phyloP scores from a whole-genome alignment of 2,888 invertebrate genomes.

The Ceriagrion tenellum region DNA sequence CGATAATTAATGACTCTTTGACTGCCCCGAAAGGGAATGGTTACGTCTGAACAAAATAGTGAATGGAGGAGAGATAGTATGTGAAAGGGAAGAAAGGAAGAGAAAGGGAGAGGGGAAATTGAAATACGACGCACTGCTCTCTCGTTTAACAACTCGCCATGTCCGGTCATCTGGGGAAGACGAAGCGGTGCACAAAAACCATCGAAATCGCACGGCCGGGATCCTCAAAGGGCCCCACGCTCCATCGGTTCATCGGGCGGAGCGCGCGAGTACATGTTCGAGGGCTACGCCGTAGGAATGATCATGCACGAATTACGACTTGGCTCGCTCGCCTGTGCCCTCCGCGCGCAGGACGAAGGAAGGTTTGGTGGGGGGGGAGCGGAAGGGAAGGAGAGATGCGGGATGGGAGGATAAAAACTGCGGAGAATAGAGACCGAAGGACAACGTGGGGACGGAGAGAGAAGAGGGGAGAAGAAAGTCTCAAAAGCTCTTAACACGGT shows the following conservation, averaged over 20 bases:
- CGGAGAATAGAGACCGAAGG: not conserved
- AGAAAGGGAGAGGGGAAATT: not conserved
- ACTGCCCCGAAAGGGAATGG: no score
- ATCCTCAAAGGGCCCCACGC: not conserved
- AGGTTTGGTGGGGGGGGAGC: not conserved
- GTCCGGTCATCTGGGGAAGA: not conserved
- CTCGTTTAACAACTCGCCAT: not conserved
- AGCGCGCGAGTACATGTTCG: not conserved
- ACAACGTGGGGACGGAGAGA: not conserved
- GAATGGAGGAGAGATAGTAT: not conserved
- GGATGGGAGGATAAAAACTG: not conserved
- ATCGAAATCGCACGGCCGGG: not conserved
- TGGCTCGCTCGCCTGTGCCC: not conserved
- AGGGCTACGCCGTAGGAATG: not conserved
- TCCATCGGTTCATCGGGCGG: not conserved
- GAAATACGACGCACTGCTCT: not conserved
- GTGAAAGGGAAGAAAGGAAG: not conserved
- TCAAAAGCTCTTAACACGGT: no score
- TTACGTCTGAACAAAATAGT: not conserved
- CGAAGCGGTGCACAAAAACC: not conserved
- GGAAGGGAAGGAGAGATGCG: not conserved
- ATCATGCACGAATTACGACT: not conserved
- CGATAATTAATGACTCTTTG: no score
- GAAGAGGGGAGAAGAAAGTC: not conserved
- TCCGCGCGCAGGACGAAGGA: not conserved